Evolutionary conservation across 2,797 vertebrate species (phyloP).

Genomic region (Helarctos malayanus): DNA sequence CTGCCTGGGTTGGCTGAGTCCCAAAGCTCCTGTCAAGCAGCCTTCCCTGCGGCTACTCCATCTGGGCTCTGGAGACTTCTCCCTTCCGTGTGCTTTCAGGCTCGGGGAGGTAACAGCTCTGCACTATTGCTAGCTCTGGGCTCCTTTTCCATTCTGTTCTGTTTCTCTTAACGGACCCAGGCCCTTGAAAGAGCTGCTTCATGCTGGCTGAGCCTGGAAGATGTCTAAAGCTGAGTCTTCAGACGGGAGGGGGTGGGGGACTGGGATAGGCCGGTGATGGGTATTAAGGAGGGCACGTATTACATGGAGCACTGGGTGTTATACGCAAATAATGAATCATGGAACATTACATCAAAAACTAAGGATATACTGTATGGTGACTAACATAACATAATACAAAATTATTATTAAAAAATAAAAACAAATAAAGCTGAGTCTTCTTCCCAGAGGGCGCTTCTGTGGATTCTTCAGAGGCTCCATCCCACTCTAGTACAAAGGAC

Average conservation of each 20-base stretch:
- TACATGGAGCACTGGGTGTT: too few relatives aligned
- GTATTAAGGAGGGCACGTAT: too few relatives aligned
- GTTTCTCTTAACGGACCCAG: background rate
- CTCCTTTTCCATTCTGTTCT: background rate
- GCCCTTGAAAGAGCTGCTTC: background rate
- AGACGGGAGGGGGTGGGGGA: too few relatives aligned
- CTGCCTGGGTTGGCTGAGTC: background rate
- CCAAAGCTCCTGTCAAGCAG: background rate
- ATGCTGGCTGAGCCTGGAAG: background rate
- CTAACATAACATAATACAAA: too few relatives aligned
- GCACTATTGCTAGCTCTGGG: background rate
- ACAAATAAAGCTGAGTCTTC: background rate
- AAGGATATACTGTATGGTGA: too few relatives aligned
- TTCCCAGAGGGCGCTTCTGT: background rate
- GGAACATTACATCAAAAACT: too few relatives aligned
- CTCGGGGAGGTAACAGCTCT: background rate
- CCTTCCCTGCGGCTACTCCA: background rate
- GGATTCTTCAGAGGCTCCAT: background rate
- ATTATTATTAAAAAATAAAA: too few relatives aligned
- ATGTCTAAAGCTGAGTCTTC: background rate
- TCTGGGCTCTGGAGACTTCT: background rate
- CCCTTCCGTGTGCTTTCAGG: accelerated
- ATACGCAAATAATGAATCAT: too few relatives aligned
- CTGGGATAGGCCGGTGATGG: too few relatives aligned
- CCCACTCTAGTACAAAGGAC: background rate